These are phyloP conservation scores for Erebia ligea DNA, from an alignment of 2,888 invertebrate species.

Conservation along the genomic window DNA sequence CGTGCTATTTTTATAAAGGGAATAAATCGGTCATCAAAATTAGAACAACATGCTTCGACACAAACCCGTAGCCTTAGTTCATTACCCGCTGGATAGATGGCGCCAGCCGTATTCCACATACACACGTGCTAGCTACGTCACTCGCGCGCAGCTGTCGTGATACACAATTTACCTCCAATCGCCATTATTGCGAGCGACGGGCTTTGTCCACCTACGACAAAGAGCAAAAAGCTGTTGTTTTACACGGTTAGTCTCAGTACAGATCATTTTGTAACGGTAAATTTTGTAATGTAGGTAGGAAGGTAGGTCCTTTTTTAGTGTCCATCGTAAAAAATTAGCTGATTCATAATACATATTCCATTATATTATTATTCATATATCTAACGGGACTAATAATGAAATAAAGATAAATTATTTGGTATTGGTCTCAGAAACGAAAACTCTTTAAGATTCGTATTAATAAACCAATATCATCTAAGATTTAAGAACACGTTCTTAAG, in stretches of 20 bases:
- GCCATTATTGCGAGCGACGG: neutral
- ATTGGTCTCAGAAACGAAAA: neutral
- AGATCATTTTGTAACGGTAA: conserved; percentile 31
- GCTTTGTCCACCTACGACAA: conserved; percentile 8
- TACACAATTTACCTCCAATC: conserved; percentile 58
- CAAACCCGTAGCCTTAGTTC: conserved; percentile 24
- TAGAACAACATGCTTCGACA: conserved; percentile 23
- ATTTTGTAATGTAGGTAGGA: conserved; percentile 26
- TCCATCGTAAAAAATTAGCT: neutral
- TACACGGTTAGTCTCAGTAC: conserved; percentile 1
- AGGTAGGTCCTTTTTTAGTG: neutral
- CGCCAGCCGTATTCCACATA: conserved; percentile 56
- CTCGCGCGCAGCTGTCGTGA: conserved; percentile 57
- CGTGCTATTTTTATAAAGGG: neutral
- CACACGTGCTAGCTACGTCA: conserved; percentile 55
- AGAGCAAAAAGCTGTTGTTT: conserved; percentile 17
- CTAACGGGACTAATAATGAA: neutral
- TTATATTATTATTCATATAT: too few species aligned
- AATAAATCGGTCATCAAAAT: conserved; percentile 10
- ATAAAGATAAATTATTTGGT: neutral
- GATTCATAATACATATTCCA: neutral
- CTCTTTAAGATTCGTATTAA: too few species aligned
- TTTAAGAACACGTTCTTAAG: too few species aligned
- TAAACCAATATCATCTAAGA: too few species aligned
- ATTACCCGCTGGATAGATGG: conserved; percentile 61